phyloP scores from a whole-genome alignment of 2,797 vertebrate species.

The Strix occidentalis region DNA sequence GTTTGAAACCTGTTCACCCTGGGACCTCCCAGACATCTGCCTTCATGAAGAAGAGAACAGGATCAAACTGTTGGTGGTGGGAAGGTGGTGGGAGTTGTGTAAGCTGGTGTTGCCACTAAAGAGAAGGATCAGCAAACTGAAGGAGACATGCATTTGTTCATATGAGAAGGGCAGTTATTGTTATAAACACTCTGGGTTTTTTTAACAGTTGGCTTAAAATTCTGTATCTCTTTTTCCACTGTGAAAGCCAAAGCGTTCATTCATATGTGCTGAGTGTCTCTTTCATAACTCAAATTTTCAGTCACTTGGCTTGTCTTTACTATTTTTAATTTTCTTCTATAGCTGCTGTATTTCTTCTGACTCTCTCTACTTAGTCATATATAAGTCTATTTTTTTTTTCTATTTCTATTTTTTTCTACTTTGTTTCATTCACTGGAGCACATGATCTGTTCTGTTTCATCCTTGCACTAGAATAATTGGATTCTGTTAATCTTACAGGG shows the following conservation, averaged over 20 bases:
- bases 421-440: neutral
- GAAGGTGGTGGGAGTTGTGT: neutral
- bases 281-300: conserved; percentile 36
- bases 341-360: conserved; percentile 6
- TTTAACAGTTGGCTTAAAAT: neutral
- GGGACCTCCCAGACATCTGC: neutral
- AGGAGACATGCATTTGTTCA: neutral
- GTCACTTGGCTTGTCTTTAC: neutral
- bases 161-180: neutral
- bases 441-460: neutral
- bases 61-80: neutral
- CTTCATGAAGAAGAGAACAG: neutral
- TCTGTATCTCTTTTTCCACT: neutral
- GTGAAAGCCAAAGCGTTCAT: neutral
- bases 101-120: neutral
- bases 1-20: neutral
- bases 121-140: neutral
- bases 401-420: neutral
- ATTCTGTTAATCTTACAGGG: neutral
- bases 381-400: neutral
- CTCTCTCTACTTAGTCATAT: neutral
- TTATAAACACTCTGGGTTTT: neutral
- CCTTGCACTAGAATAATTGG: neutral
- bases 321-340: conserved; percentile 24
- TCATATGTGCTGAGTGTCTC: neutral